These are phyloP conservation scores for Lutjanus argentimaculatus DNA, from an alignment of 2,797 vertebrate species.

Conservation along the genomic window DNA sequence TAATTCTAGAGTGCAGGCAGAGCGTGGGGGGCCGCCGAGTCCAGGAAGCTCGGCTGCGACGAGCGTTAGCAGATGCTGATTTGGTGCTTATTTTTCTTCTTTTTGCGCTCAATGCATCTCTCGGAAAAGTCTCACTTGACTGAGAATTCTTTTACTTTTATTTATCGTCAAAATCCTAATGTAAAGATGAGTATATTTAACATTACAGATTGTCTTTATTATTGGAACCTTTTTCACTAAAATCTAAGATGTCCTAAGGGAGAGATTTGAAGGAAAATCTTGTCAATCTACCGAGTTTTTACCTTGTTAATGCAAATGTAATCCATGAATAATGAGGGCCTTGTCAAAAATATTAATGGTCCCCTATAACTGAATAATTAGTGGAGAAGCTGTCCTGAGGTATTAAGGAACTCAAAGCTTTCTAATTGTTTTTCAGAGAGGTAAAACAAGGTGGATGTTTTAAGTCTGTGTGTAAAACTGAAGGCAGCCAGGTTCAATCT, in stretches of 20 bases:
- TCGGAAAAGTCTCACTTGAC: slow-evolving; percentile 12
- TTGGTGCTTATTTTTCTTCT: slow-evolving; percentile 16
- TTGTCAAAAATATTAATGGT: slow-evolving; percentile 65
- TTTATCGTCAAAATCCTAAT: neutral
- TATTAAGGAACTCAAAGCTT: slow-evolving; percentile 47
- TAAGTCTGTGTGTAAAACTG: neutral
- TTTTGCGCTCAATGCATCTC: slow-evolving; percentile 12
- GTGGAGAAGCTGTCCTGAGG: slow-evolving; percentile 36
- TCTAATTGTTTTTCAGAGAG: slow-evolving; percentile 36
- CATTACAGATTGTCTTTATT: slow-evolving; percentile 14
- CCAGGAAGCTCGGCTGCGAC: slow-evolving; percentile 50
- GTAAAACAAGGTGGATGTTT: slow-evolving; percentile 23
- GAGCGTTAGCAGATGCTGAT: slow-evolving; percentile 68
- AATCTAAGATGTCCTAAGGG: neutral
- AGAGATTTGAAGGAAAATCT: slow-evolving; percentile 12
- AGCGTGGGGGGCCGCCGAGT: slow-evolving; percentile 40
- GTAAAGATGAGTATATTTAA: neutral
- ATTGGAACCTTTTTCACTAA: slow-evolving; percentile 24
- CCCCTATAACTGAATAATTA: slow-evolving; percentile 58
- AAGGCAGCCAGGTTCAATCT: neutral
- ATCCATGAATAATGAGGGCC: slow-evolving; percentile 53
- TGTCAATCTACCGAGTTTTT: slow-evolving; percentile 31
- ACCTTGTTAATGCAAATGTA: slow-evolving; percentile 60
- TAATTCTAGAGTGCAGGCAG: slow-evolving; percentile 64
- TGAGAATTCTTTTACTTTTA: neutral